Evolutionary conservation across 2,888 invertebrate species (phyloP).

Genomic region (Argyresthia albistria): DNA sequence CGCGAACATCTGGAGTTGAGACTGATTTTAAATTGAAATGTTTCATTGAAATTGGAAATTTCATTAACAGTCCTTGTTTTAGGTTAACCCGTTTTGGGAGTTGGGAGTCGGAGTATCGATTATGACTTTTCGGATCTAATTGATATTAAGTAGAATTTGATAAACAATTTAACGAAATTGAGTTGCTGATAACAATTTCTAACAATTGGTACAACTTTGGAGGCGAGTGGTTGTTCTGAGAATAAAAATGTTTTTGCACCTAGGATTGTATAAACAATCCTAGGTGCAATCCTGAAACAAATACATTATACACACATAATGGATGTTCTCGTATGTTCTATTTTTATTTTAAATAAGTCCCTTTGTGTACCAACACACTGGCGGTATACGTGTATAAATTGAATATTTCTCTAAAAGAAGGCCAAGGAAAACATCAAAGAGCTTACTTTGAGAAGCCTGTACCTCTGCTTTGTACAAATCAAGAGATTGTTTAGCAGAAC

Average conservation of each 20-base stretch:
- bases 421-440: conserved; percentile 55
- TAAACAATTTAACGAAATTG: no score
- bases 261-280: no score
- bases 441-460: conserved; percentile 37
- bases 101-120: conserved; percentile 6
- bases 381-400: no score
- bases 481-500: background rate
- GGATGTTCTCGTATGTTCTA: no score
- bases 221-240: no score
- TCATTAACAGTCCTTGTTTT: conserved; percentile 19
- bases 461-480: conserved; percentile 13
- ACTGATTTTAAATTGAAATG: conserved; percentile 52
- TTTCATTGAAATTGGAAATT: conserved; percentile 43
- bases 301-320: no score
- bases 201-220: no score
- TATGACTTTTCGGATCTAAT: conserved; percentile 11
- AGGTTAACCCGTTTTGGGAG: conserved; percentile 6
- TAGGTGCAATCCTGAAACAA: no score
- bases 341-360: no score
- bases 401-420: conserved; percentile 37
- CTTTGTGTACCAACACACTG: no score
- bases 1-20: conserved; percentile 54
- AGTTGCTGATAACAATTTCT: no score
- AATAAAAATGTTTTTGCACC: no score
- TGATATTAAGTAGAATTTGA: background rate